A percentile compares a stretch with the other conserved stretches of the same genome.
These are phyloP conservation scores for Sipha maydis DNA, from an alignment of 2,888 invertebrate species.

Conservation along the genomic window DNA sequence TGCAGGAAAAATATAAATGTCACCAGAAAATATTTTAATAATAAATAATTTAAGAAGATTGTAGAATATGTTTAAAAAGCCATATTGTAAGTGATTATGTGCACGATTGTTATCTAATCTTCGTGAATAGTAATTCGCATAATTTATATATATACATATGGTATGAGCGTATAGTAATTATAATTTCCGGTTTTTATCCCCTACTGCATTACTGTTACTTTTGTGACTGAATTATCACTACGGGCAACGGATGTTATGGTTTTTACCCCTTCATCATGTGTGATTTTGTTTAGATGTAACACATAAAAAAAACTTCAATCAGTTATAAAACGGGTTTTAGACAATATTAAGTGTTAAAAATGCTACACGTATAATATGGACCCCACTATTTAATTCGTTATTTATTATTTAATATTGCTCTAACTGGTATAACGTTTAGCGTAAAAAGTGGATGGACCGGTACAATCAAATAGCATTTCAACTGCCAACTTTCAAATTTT, in stretches of 20 bases:
- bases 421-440: neutral
- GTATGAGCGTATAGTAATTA: conserved; percentile 19
- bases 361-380: neutral
- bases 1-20: conserved; percentile 1
- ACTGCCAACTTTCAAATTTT: conserved; percentile 53
- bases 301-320: conserved; percentile 19
- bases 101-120: conserved; percentile 49
- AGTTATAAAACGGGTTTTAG: conserved; percentile 21
- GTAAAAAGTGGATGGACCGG: conserved; percentile 34
- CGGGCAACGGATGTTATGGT: conserved; percentile 58
- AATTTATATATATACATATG: neutral
- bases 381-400: conserved; percentile 3
- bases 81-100: conserved; percentile 16
- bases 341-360: conserved; percentile 39
- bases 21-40: conserved; percentile 15
- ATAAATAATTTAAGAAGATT: conserved; percentile 2
- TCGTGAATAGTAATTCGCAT: conserved; percentile 36
- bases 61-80: neutral
- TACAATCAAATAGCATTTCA: conserved; percentile 18
- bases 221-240: conserved; percentile 54
- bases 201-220: conserved; percentile 29
- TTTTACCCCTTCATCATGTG: conserved; percentile 28
- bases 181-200: conserved; percentile 58
- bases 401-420: conserved; percentile 12
- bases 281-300: conserved; percentile 24